A percentile compares a stretch with the other conserved stretches of the same genome.
phyloP scores from a whole-genome alignment of 2,797 vertebrate species.

The Somateria mollissima region DNA sequence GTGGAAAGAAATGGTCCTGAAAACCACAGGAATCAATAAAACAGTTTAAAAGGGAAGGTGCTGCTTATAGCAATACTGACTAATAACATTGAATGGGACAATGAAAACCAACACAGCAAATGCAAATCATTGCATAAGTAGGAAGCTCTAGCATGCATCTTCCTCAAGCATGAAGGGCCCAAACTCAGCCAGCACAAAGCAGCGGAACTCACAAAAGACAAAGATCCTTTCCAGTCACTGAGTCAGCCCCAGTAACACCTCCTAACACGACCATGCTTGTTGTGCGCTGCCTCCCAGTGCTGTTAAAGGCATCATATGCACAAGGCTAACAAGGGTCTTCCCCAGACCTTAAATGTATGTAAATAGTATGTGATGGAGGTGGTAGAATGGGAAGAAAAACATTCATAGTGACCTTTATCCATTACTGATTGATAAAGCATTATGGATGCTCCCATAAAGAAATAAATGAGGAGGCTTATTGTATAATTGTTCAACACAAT shows the following conservation, averaged over 20 bases:
- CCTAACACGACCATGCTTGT: background rate
- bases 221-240: background rate
- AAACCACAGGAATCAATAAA: constrained; percentile 5
- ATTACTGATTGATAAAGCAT: background rate
- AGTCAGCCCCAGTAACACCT: background rate
- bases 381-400: constrained; percentile 3
- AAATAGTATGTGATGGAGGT: background rate
- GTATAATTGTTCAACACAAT: constrained; percentile 63
- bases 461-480: constrained; percentile 54
- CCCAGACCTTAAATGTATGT: background rate
- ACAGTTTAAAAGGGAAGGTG: background rate
- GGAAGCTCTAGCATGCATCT: background rate
- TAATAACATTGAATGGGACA: background rate
- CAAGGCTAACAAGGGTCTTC: background rate
- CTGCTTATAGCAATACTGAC: background rate
- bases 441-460: constrained; percentile 29
- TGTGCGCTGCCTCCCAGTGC: background rate
- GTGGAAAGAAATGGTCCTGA: background rate
- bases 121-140: background rate
- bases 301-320: background rate
- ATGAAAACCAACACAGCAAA: background rate
- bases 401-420: constrained; percentile 28
- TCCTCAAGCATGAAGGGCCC: background rate
- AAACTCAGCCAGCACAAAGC: background rate
- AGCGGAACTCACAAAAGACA: background rate